Evolutionary conservation across 2,113 vertebrate genomes (phyloP), one percentile per base, ranked within the genome.

Genomic region (Neotoma lepida): DNA sequence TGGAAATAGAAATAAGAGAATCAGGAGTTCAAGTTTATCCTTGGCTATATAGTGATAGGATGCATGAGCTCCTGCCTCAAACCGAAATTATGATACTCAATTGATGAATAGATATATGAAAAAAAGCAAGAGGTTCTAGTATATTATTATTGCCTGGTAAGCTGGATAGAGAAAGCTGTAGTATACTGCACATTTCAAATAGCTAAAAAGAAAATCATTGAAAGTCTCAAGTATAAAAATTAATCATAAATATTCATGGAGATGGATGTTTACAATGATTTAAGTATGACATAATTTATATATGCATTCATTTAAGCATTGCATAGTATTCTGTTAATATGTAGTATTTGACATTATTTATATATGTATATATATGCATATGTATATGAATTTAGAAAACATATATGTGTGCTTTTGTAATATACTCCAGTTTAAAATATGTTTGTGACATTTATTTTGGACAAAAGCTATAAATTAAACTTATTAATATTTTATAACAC

Each of bases 361-460:
- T 41, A 64, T 24, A 44, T 71, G 70, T 22, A 12, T 41, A 39
- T 71, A 30, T n/a, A 68, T 15, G 35, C 12, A 35, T 20, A 71
- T 71, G 18, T 71, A 74, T 33, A 51, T 80, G 35, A 17, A 51
- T 68, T 66, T n/a, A 30, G 12, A 68, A 64, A 35, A 41, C 46
- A 76, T n/a, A 56, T 80, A 20, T 44, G 24, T 14, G 63, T 82
- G 0, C 8, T 56, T 89, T 89, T 91, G 8, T 39, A 61, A 76
- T 51, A 82, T 63, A 94, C n/a, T 51, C 9, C 24, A 81, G 33
- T 90, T 90, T n/a, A 68, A 89, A 66, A 94, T 80, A 51, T 86
- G 26, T n/a, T 88, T 35, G 28, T 66, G 2, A 13, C 17, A 76
- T 70, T 64, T 86, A 74, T 44, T 86, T 76, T 76, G 3, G 35